Conservation (phyloP, 2,888 invertebrate species). For the Hermodice carunculata region DNA sequence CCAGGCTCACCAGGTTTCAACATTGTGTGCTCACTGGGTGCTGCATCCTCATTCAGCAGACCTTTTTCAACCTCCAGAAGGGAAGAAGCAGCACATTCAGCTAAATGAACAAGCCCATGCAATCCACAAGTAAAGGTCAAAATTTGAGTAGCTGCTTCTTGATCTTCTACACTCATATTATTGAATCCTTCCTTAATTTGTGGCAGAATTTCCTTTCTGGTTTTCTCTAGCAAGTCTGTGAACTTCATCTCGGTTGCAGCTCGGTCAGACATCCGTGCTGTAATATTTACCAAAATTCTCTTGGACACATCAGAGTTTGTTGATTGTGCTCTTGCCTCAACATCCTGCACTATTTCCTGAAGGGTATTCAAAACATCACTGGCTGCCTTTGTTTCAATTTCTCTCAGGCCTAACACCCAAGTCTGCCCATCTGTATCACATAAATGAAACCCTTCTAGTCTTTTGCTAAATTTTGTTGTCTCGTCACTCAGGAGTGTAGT, state of each 20-base stretch:
- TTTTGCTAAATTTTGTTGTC: background rate
- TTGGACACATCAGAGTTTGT: background rate
- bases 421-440: background rate
- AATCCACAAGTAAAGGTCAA: background rate
- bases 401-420: background rate
- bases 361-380: background rate
- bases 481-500: background rate
- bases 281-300: background rate
- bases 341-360: background rate
- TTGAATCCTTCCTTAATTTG: background rate
- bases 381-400: background rate
- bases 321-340: background rate
- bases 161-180: background rate
- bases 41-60: no score
- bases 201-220: background rate
- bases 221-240: background rate
- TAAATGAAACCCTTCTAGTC: background rate
- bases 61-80: no score
- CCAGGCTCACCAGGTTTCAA: no score
- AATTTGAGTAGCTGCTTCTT: background rate
- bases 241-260: background rate
- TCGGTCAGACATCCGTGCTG: background rate
- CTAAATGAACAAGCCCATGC: background rate
- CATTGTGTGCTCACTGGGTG: no score
- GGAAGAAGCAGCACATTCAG: background rate